These are phyloP conservation scores for Liodrosophila aerea DNA, from an alignment of 2,888 invertebrate genomes.

Conservation along the genomic window DNA sequence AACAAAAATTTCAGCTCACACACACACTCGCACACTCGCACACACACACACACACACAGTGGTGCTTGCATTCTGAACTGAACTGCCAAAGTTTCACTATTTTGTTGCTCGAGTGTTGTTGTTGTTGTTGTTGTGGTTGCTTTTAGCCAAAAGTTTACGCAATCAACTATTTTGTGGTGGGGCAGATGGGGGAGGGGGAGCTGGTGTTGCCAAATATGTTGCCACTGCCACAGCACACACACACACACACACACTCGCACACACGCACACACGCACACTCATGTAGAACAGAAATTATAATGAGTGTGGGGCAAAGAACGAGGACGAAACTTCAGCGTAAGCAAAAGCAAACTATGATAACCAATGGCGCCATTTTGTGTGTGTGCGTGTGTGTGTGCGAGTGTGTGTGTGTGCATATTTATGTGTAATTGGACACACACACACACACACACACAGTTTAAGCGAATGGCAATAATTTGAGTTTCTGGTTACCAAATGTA, in stretches of 20 bases:
- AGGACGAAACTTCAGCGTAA: constrained; percentile 60
- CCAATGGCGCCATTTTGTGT: constrained; percentile 48
- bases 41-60: constrained; percentile 19
- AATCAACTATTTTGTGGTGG: constrained; percentile 50
- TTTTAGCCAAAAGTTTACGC: constrained; percentile 64
- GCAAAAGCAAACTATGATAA: constrained; percentile 54
- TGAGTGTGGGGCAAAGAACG: constrained; percentile 40
- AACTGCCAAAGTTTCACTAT: constrained; percentile 30
- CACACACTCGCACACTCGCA: constrained; percentile 11
- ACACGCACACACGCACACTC: constrained; percentile 4
- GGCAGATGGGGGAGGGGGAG: too few species aligned
- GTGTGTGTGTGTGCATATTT: constrained; percentile 6
- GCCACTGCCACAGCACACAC: constrained; percentile 26
- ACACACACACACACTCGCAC: constrained; percentile 4
- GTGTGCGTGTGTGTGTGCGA: constrained; percentile 5
- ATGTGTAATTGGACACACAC: constrained; percentile 18
- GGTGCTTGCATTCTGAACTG: constrained; percentile 25
- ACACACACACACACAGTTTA: constrained; percentile 8
- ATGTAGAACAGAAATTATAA: constrained; percentile 19
- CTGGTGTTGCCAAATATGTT: constrained; percentile 38
- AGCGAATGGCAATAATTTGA: constrained; percentile 46
- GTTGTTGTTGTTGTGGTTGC: constrained; percentile 44
- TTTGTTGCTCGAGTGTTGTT: constrained; percentile 34
- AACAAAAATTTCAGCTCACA: constrained; percentile 25
- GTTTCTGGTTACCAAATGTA: constrained; percentile 50